Conservation (phyloP, 2,888 invertebrate genomes). For the Eurois occulta region DNA sequence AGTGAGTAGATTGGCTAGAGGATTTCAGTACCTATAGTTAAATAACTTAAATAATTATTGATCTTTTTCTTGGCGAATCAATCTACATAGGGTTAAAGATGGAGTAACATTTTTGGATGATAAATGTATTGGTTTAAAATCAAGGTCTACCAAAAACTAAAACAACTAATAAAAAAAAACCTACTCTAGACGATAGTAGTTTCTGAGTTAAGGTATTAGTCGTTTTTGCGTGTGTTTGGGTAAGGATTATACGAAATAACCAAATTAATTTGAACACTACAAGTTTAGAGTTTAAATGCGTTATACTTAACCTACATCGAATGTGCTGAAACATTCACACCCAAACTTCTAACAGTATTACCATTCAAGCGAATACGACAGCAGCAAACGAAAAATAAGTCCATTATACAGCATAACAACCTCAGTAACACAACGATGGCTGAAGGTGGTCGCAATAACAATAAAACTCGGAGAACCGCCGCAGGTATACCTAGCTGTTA, state of each 20-base stretch:
- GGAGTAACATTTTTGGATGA: neutral
- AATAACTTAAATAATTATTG: neutral
- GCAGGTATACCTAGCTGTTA: slow-evolving; percentile 69
- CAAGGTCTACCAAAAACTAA: too few species aligned
- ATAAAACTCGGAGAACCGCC: slow-evolving; percentile 65
- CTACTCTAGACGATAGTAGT: too few species aligned
- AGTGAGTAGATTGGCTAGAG: neutral
- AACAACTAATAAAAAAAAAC: too few species aligned
- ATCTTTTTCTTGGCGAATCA: neutral
- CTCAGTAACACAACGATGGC: slow-evolving; percentile 47
- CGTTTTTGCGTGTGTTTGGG: too few species aligned
- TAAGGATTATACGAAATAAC: too few species aligned
- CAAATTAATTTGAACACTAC: too few species aligned
- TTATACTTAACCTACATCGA: neutral
- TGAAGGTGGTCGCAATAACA: slow-evolving; percentile 61
- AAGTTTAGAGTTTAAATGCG: too few species aligned
- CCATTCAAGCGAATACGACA: slow-evolving; percentile 42
- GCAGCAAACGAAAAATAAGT: slow-evolving; percentile 47
- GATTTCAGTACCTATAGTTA: neutral
- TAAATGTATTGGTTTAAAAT: too few species aligned
- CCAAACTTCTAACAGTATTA: slow-evolving; percentile 36
- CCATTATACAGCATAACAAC: slow-evolving; percentile 51
- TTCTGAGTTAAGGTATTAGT: too few species aligned
- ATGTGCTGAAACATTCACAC: slow-evolving; percentile 20
- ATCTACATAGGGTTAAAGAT: neutral